Conservation (phyloP, 2,113 vertebrate genomes). For the Hemicordylus capensis region DNA sequence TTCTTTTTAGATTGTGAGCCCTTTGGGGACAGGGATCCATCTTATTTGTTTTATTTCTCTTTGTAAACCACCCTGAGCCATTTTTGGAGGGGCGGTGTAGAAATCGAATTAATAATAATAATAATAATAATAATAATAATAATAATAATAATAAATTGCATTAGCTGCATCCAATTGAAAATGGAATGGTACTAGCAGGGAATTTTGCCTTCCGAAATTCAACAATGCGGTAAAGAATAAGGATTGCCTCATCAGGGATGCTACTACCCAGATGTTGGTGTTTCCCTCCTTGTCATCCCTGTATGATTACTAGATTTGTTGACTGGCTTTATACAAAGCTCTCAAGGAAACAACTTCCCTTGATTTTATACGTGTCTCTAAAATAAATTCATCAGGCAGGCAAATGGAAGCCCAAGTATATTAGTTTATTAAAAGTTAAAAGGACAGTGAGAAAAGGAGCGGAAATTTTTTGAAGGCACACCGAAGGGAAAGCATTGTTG, state of each 20-base stretch:
- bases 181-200: conserved; percentile 25
- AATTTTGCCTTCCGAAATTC: conserved; percentile 7
- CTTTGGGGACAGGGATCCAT: too few species aligned
- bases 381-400: conserved; percentile 37
- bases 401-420: conserved; percentile 31
- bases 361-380: conserved; percentile 47
- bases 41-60: too few species aligned
- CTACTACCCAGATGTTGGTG: conserved; percentile 53
- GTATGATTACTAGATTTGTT: conserved; percentile 45
- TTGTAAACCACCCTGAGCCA: too few species aligned
- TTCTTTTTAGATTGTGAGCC: too few species aligned
- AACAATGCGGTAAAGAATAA: background rate
- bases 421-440: conserved; percentile 53
- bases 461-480: conserved; percentile 42
- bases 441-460: conserved; percentile 40
- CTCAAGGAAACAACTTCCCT: conserved; percentile 28
- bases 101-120: too few species aligned
- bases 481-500: conserved; percentile 41
- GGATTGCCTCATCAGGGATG: conserved; percentile 38
- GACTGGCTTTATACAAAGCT: conserved; percentile 41
- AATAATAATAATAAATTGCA: too few species aligned
- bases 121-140: too few species aligned
- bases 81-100: too few species aligned
- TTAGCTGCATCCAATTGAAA: rapidly evolving
- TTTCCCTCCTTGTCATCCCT: conserved; percentile 29